Conservation (phyloP, 1,140 invertebrate genomes). For the Saccostrea cuccullata region DNA sequence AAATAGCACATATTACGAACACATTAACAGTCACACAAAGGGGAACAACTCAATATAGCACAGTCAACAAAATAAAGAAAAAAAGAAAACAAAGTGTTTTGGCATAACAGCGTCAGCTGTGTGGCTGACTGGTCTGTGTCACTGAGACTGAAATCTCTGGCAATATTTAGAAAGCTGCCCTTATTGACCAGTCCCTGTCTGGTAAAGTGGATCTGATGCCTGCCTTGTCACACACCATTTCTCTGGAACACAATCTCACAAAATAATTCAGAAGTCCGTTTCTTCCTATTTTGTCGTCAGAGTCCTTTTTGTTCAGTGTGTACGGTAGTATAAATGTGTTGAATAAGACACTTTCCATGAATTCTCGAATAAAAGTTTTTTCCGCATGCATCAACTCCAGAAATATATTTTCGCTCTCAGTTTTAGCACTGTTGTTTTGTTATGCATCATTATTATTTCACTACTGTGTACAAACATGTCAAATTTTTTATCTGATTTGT, state of each 20-base stretch:
- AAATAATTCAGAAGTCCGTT: slow-evolving; percentile 4
- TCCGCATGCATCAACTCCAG: not conserved
- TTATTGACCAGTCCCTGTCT: slow-evolving; percentile 5
- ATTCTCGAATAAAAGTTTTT: not conserved
- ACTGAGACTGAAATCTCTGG: slow-evolving; percentile 25
- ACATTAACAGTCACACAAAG: slow-evolving; percentile 8
- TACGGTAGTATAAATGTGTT: not conserved
- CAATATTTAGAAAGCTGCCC: slow-evolving; percentile 19
- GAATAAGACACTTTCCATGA: not conserved
- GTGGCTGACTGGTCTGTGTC: not conserved
- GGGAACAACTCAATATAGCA: slow-evolving; percentile 28
- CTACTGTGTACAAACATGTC: slow-evolving; percentile 19
- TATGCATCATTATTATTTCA: not conserved
- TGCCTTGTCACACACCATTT: not conserved
- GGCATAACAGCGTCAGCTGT: not conserved
- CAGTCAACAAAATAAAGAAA: slow-evolving; percentile 11
- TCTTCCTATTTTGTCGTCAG: slow-evolving; percentile 22
- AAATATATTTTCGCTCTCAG: not conserved
- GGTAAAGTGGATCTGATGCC: not conserved
- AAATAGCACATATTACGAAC: slow-evolving; percentile 11
- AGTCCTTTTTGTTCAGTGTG: not conserved
- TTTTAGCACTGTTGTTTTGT: not conserved
- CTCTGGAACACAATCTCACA: slow-evolving; percentile 30
- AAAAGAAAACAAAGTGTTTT: slow-evolving; percentile 10
- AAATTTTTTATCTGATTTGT: slow-evolving; percentile 25